A percentile compares a stretch with the other conserved stretches of the same genome.
These are phyloP conservation scores for Menura novaehollandiae DNA, from an alignment of 2,113 vertebrate genomes.

Conservation along the genomic window DNA sequence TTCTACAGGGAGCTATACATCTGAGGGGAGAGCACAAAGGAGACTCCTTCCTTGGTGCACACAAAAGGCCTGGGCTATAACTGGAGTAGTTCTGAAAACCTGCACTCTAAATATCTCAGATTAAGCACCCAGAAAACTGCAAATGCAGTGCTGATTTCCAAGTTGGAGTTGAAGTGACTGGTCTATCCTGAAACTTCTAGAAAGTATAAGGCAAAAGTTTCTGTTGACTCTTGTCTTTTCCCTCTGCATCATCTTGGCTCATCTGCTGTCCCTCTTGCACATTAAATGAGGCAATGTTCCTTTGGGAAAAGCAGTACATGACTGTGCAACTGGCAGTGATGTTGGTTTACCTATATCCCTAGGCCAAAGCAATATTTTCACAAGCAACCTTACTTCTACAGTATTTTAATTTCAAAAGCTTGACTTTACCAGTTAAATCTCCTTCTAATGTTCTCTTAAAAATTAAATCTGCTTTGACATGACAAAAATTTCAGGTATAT, in stretches of 20 bases:
- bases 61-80: neutral
- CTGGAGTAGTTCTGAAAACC: neutral
- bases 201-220: neutral
- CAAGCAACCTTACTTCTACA: neutral
- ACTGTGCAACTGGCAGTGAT: neutral
- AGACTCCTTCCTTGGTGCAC: neutral
- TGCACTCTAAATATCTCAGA: neutral
- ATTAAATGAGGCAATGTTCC: neutral
- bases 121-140: neutral
- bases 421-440: neutral
- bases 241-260: neutral
- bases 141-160: neutral
- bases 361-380: neutral
- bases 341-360: neutral
- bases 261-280: neutral
- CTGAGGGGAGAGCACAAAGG: neutral
- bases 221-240: neutral
- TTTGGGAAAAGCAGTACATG: neutral
- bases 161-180: neutral
- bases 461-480: neutral
- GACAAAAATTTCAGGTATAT: neutral
- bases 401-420: neutral
- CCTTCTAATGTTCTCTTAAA: neutral
- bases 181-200: neutral
- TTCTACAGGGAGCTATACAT: neutral